Evolutionary conservation across 2,888 invertebrate species (phyloP), one percentile per base, ranked within the genome.

Genomic region (Clepsis dumicolana): DNA sequence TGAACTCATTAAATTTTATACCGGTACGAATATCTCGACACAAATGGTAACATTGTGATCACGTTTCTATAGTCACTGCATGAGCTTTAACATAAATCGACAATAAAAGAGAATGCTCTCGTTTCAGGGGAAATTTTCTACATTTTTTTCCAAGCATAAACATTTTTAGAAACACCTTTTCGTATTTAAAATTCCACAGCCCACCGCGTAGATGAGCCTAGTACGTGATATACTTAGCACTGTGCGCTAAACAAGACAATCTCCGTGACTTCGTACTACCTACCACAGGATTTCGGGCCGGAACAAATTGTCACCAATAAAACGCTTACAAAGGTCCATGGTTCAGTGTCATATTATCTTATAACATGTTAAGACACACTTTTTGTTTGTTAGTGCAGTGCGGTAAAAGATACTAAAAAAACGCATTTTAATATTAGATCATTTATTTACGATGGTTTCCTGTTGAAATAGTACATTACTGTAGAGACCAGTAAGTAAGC

Each of bases 141-240:
- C 77, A 80, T 77, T 82, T 83, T 38, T 87, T 86, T 84, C 76
- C 75, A 76, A 72, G 75, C 78, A 87, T 82, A 89, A 89, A 89
- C 84, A 89, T 87, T 86, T 88, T 86, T 76, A 83, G 86, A 82
- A 83, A 82, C 87, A 86, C 85, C 86, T 86, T 82, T 78, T 70
- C 80, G 83, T 88, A 87, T 90, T 93, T 93, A 91, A 93, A 87
- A 93, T 93, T 93, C 93, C 72, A 76, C 71, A 74, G 84, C 79
- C 80, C 76, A 80, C 78, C 73, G 77, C 79, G 77, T 74, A 80
- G 82, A 77, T 82, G 82, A 77, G 88, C 87, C 90, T 87, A 82
- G 74, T 76, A 93, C 93, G 93, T 93, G 93, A 83, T 89, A 86
- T 88, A 90, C 91, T 92, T 93, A 91, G 80, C 82, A 74, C 81